Conservation (phyloP, 2,888 invertebrate species). For the Cancer borealis region DNA sequence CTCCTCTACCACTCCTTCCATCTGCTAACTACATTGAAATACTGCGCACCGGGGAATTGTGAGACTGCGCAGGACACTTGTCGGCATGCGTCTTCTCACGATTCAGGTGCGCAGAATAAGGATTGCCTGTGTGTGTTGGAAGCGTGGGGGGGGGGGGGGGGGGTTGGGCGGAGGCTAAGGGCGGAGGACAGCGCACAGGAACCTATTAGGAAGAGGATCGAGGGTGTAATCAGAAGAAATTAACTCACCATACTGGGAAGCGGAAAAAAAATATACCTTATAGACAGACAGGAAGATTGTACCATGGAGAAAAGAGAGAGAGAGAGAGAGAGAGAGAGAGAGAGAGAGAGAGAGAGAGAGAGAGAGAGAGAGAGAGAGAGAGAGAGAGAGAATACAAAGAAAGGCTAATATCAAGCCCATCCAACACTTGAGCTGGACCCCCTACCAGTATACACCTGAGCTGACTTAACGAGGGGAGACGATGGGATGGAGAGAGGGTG, state of each 20-base stretch:
- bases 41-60: no score
- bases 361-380: slow-evolving; percentile 12
- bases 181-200: neutral
- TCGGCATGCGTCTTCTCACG: no score
- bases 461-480: slow-evolving; percentile 7
- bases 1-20: no score
- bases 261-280: neutral
- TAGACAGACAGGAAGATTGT: neutral
- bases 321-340: neutral
- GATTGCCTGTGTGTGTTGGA: neutral
- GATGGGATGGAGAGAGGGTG: neutral
- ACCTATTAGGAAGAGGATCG: neutral
- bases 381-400: slow-evolving; percentile 20
- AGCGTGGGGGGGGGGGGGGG: no score
- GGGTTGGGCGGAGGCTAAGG: neutral
- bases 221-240: neutral
- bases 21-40: no score
- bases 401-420: neutral
- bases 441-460: neutral
- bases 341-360: slow-evolving; percentile 8
- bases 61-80: no score
- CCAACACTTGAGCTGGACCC: neutral
- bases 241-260: neutral
- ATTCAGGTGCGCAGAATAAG: no score
- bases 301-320: neutral